Percentiles rank a stretch among this genome's conserved stretches.
These are phyloP conservation scores for Plebejus argus DNA, from an alignment of 2,888 invertebrate genomes.

Conservation along the genomic window DNA sequence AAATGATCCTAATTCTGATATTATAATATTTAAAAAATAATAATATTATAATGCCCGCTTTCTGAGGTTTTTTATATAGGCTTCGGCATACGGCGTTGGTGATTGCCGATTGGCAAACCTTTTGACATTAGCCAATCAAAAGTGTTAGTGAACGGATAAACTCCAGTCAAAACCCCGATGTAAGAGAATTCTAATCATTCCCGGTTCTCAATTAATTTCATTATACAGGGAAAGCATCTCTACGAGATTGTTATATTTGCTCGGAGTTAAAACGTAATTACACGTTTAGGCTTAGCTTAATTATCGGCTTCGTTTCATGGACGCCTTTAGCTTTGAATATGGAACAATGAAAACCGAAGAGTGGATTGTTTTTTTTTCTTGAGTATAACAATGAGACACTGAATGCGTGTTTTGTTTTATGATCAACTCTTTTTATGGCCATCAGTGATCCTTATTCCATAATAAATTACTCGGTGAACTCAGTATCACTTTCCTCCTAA, in stretches of 20 bases:
- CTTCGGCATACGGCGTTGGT: no score
- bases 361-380: constrained; percentile 15
- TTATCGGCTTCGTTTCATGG: constrained; percentile 47
- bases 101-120: no score
- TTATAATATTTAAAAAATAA: no score
- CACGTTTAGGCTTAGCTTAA: constrained; percentile 44
- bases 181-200: neutral
- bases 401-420: constrained; percentile 8
- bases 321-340: constrained; percentile 45
- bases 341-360: constrained; percentile 36
- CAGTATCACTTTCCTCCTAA: no score
- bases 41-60: no score
- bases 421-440: neutral
- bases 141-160: neutral
- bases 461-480: no score
- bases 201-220: constrained; percentile 6
- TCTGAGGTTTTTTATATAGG: no score
- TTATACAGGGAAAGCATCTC: neutral
- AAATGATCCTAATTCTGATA: no score
- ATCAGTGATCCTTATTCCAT: no score
- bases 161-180: neutral
- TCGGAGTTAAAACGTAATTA: constrained; percentile 40
- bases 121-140: no score
- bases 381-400: constrained; percentile 23
- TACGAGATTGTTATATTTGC: constrained; percentile 40